phyloP scores from a whole-genome alignment of 2,113 vertebrate genomes.

The Micronisus gabar region DNA sequence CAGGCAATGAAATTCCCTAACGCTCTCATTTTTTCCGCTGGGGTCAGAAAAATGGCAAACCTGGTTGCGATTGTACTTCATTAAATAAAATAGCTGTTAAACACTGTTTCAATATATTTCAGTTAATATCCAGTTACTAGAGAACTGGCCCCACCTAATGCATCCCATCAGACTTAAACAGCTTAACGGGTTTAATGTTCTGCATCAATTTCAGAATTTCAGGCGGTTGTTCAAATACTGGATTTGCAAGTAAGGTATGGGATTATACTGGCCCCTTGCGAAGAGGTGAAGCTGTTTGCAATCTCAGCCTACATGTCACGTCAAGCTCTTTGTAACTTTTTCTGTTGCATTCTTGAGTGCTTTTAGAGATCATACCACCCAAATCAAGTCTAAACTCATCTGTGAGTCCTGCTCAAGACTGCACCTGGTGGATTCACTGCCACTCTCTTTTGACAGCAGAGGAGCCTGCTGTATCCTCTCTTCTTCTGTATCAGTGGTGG shows the following conservation, averaged over 20 bases:
- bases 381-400: background rate
- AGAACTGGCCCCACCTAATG: background rate
- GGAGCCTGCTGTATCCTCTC: background rate
- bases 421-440: background rate
- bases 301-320: background rate
- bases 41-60: constrained; percentile 26
- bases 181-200: background rate
- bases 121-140: constrained; percentile 19
- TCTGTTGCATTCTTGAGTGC: background rate
- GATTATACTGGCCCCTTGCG: accelerated
- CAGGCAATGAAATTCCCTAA: constrained; percentile 32
- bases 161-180: background rate
- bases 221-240: background rate
- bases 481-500: background rate
- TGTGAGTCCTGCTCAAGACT: background rate
- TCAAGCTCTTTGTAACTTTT: background rate
- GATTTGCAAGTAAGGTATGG: background rate
- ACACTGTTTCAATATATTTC: constrained; percentile 17
- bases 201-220: background rate
- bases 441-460: background rate
- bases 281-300: background rate
- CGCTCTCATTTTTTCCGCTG: constrained; percentile 21
- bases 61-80: constrained; percentile 50
- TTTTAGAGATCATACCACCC: background rate
- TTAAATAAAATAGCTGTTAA: constrained; percentile 56